Percentiles rank a stretch among this genome's conserved stretches.
Evolutionary conservation across 2,797 vertebrate genomes (phyloP).

Genomic region (Phoeniculus purpureus): DNA sequence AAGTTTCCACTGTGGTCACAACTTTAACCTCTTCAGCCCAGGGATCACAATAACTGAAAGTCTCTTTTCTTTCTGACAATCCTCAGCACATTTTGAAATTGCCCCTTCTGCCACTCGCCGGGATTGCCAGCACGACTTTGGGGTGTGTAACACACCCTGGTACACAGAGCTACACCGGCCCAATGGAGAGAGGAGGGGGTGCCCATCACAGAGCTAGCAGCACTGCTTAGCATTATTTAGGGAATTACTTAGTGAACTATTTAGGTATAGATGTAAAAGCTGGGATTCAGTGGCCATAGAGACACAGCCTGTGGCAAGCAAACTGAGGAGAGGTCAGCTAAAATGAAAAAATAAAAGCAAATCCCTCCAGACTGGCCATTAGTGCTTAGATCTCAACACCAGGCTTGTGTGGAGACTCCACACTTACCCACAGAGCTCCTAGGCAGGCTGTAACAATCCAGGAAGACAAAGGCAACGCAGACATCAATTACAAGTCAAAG

Average conservation of each 20-base stretch:
- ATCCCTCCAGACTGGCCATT: neutral
- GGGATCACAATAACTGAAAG: conserved; percentile 51
- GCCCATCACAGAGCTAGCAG: neutral
- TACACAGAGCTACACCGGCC: neutral
- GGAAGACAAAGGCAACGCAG: conserved; percentile 1
- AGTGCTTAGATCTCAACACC: neutral
- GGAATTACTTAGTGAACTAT: neutral
- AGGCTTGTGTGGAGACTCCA: rapidly evolving
- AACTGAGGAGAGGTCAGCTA: neutral
- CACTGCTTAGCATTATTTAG: neutral
- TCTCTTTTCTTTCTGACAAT: conserved; percentile 45
- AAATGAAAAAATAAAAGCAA: neutral
- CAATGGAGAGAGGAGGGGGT: neutral
- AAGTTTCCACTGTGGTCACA: conserved; percentile 50
- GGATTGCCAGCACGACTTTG: neutral
- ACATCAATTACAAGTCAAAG: conserved; percentile 19
- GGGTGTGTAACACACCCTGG: neutral
- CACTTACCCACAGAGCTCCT: neutral
- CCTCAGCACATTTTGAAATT: conserved; percentile 2
- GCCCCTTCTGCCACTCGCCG: neutral
- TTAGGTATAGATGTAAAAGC: neutral
- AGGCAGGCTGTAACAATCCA: neutral
- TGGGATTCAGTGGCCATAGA: neutral
- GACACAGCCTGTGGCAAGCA: neutral
- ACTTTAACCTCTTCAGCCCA: conserved; percentile 65